A percentile compares a stretch with the other conserved stretches of the same genome.
Conservation (phyloP, 2,797 vertebrate genomes). For the Bovichtus diacanthus region DNA sequence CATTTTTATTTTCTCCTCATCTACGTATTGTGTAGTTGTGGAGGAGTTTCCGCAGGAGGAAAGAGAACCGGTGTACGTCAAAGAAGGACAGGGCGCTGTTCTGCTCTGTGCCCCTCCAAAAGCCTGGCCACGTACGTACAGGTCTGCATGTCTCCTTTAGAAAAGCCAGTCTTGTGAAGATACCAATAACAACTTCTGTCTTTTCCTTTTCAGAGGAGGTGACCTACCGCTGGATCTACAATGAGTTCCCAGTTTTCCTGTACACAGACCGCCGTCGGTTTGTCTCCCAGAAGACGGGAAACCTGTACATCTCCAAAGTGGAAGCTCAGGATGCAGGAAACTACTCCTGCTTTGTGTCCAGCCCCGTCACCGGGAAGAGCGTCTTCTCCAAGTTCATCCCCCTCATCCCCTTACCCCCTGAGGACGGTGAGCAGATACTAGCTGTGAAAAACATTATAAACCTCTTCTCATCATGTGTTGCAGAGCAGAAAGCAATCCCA, state of each 20-base stretch:
- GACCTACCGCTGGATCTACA: conserved; percentile 96
- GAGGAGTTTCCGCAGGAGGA: conserved; percentile 95
- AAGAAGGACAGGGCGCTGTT: conserved; percentile 95
- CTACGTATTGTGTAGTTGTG: conserved; percentile 82
- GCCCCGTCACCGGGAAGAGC: conserved; percentile 93
- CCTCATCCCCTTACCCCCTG: conserved; percentile 89
- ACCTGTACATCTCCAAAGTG: conserved; percentile 97
- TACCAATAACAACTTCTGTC: background rate
- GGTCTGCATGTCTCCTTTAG: too few relatives aligned
- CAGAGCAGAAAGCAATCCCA: background rate
- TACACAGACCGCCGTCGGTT: conserved; percentile 92
- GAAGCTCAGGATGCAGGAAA: conserved; percentile 95
- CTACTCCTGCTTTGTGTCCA: conserved; percentile 98
- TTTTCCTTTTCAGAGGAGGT: conserved; percentile 88
- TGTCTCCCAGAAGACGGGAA: conserved; percentile 95
- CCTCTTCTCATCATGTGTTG: background rate
- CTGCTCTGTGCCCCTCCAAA: conserved; percentile 93
- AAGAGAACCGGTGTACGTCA: conserved; percentile 90
- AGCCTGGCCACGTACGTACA: conserved; percentile 90
- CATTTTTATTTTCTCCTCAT: background rate
- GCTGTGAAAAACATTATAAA: background rate
- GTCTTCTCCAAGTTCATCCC: conserved; percentile 97
- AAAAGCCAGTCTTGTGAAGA: background rate
- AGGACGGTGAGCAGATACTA: conserved; percentile 92
- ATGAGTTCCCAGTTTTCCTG: conserved; percentile 97